Percentiles rank a stretch among this genome's conserved stretches.
Conservation (phyloP, 2,797 vertebrate species). For the Anguilla obscura region DNA sequence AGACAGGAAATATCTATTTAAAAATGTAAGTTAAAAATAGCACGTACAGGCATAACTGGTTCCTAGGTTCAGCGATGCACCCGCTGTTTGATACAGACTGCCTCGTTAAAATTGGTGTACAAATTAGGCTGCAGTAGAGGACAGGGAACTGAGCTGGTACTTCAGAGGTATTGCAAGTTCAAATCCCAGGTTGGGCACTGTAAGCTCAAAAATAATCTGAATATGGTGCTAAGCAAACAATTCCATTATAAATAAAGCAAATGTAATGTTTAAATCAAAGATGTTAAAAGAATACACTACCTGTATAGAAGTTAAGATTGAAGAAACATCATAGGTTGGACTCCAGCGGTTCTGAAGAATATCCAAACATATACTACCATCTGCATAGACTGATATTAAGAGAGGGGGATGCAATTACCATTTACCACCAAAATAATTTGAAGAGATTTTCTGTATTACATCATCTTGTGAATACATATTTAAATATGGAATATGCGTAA, state of each 20-base stretch:
- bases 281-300: conserved; percentile 62
- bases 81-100: background rate
- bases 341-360: conserved; percentile 99
- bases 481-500: background rate
- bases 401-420: background rate
- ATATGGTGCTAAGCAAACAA: background rate
- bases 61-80: background rate
- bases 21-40: background rate
- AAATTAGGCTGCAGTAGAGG: background rate
- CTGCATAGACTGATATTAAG: conserved; percentile 88
- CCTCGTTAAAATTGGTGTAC: background rate
- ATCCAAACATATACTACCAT: conserved; percentile 99
- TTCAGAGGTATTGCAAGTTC: background rate
- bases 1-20: background rate
- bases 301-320: conserved; percentile 99
- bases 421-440: background rate
- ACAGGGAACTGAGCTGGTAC: background rate
- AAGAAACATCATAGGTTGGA: conserved; percentile 98
- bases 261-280: background rate
- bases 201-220: background rate
- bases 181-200: background rate
- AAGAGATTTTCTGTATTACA: background rate
- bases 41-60: background rate
- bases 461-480: background rate
- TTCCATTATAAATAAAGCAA: background rate